Base-by-base conservation (phyloP, 2,113 vertebrate genomes). In the Dendropsophus ebraccatus region DNA sequence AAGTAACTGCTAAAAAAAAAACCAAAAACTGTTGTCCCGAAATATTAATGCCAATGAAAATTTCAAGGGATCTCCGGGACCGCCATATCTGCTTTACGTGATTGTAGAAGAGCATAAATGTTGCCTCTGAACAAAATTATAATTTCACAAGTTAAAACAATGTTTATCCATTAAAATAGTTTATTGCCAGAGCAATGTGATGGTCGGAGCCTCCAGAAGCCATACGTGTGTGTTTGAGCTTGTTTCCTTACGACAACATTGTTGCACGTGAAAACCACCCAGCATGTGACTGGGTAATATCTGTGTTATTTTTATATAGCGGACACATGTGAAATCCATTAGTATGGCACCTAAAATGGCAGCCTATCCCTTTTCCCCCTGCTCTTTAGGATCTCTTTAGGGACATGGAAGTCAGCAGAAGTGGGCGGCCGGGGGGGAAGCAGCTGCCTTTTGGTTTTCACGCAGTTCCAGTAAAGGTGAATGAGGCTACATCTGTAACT, bases 401-500 rank as follows among this genome's bases (percentile, higher is more conserved):
- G 50, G 69, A 84, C 52, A 58, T 37, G 52, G 30, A 56, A 83
- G 50, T 25, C 52, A 75, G 70, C 32, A 74, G 37, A 58, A n/a
- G 69, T 60, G 49, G 50, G 82, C 52, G 70, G 70, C 14, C n/a
- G n/a, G n/a, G 23, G 70, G 52, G 82, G 70, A 62, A 84, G 70
- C 47, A 58, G 50, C 69, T 84, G 70, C 67, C 45, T 83, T 70
- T 84, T 84, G 52, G 11, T 75, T 84, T 84, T 84, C 70, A 74
- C 70, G 32, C 70, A 74, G 70, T 58, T 75, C 70, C 14, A 84
- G 70, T 45, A 84, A 84, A 84, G 82, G 82, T 84, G 82, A 84
- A 56, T 74, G 82, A 60, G 82, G 82, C 82, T 84, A 84, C 82
- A 84, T 84, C 82, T 84, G 82, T 60, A 84, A 84, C 82, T 72